phyloP scores from a whole-genome alignment of 2,888 invertebrate genomes.

The Latrodectus elegans region DNA sequence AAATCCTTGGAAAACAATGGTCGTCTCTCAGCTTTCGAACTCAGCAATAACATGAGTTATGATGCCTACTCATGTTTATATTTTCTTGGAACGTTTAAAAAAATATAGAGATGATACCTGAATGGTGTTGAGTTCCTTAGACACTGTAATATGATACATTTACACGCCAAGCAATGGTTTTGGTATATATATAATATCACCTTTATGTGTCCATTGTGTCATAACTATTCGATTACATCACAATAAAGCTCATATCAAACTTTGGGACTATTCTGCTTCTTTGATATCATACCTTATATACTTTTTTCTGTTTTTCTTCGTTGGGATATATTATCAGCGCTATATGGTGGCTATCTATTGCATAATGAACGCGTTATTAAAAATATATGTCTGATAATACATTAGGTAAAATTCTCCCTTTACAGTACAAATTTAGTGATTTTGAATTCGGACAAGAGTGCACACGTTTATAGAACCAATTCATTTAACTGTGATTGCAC shows the following conservation, averaged over 20 bases:
- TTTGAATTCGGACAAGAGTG: too few species aligned
- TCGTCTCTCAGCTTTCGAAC: neutral
- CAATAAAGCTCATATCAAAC: neutral
- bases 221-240: neutral
- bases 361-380: too few species aligned
- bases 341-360: too few species aligned
- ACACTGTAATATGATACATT: constrained; percentile 1
- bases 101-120: neutral
- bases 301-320: neutral
- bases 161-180: constrained; percentile 8
- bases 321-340: too few species aligned
- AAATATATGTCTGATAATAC: too few species aligned
- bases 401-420: too few species aligned
- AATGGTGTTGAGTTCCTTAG: neutral
- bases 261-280: neutral
- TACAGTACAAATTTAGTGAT: too few species aligned
- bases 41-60: neutral
- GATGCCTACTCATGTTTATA: neutral
- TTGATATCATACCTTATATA: neutral
- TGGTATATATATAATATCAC: neutral
- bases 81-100: neutral
- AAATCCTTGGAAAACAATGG: neutral
- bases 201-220: neutral
- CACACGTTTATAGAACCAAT: too few species aligned
- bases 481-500: too few species aligned